phyloP scores from a whole-genome alignment of 2,888 invertebrate species.

The Atherix ibis region DNA sequence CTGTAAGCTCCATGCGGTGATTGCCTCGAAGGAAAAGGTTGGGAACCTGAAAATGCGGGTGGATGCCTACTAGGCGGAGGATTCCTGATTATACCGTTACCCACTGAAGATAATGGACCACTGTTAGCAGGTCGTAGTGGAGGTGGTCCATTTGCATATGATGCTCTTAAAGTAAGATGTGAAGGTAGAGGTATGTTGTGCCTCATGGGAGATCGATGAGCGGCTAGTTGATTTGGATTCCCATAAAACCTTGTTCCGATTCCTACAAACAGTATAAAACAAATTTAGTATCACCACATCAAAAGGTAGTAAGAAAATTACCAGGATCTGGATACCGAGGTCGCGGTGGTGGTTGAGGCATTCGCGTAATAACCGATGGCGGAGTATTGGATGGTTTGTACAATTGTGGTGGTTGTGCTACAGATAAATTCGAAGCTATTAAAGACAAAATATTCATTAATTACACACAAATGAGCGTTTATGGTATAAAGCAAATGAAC shows the following conservation, averaged over 20 bases:
- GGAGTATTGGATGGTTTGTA: conserved; percentile 33
- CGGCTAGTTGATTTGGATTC: conserved; percentile 10
- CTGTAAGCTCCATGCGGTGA: conserved; percentile 18
- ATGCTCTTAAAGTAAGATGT: conserved; percentile 21
- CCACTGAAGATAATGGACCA: conserved; percentile 3
- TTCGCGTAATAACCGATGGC: conserved; percentile 45
- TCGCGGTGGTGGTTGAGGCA: conserved; percentile 34
- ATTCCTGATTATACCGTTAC: conserved; percentile 2
- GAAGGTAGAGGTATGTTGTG: conserved; percentile 8
- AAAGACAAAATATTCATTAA: background rate
- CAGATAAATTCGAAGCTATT: conserved; percentile 20
- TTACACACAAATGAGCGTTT: conserved; percentile 4
- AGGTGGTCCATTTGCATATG: conserved; percentile 26
- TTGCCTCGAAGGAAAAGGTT: conserved; percentile 14
- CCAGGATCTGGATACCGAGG: conserved; percentile 16
- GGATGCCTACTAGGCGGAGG: conserved; percentile 4
- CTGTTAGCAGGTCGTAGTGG: conserved; percentile 14
- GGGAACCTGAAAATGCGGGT: conserved; percentile 5
- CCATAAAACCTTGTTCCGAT: too few relatives aligned
- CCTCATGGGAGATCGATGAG: conserved; percentile 7
- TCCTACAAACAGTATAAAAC: too few relatives aligned
- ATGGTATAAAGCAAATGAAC: too few relatives aligned
- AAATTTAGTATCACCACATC: too few relatives aligned
- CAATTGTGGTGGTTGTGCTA: conserved; percentile 36
- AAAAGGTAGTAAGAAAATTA: conserved; percentile 9